These are phyloP conservation scores for Fratercula arctica DNA, from an alignment of 2,797 vertebrate species.

Conservation along the genomic window DNA sequence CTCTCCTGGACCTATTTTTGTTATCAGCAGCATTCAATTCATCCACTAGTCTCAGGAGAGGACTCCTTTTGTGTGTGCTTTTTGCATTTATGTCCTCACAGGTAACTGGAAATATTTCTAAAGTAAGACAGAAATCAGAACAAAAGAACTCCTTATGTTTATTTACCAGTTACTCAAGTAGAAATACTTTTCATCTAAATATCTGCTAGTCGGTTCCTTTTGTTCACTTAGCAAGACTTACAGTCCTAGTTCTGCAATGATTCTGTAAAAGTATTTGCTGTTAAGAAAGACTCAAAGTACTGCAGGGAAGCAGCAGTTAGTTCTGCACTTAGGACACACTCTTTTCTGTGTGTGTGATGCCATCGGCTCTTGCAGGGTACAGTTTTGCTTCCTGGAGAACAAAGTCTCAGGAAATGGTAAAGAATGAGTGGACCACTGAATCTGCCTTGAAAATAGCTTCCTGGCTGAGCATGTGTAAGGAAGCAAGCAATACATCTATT, in stretches of 20 bases:
- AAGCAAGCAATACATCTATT: not conserved
- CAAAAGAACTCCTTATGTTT: not conserved
- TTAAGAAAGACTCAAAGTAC: not conserved
- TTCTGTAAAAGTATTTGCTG: not conserved
- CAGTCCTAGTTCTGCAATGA: not conserved
- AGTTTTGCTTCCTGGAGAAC: not conserved
- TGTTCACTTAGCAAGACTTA: not conserved
- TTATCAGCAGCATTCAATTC: not conserved
- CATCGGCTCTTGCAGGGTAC: not conserved
- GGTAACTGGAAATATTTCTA: not conserved
- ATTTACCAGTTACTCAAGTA: not conserved
- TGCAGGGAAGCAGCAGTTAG: not conserved
- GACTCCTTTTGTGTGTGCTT: not conserved
- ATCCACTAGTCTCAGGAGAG: not conserved
- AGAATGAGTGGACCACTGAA: not conserved
- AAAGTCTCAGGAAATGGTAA: slow-evolving; percentile 9
- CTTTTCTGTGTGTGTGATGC: not conserved
- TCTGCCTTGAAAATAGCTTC: not conserved
- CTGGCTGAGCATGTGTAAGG: not conserved
- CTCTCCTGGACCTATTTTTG: not conserved
- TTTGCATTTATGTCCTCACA: not conserved
- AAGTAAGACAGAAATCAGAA: not conserved
- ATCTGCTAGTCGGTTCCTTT: not conserved
- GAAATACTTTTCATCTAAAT: not conserved
- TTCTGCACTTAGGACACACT: not conserved